Conservation (phyloP, 2,888 invertebrate species). For the Rhyacophila evoluta region DNA sequence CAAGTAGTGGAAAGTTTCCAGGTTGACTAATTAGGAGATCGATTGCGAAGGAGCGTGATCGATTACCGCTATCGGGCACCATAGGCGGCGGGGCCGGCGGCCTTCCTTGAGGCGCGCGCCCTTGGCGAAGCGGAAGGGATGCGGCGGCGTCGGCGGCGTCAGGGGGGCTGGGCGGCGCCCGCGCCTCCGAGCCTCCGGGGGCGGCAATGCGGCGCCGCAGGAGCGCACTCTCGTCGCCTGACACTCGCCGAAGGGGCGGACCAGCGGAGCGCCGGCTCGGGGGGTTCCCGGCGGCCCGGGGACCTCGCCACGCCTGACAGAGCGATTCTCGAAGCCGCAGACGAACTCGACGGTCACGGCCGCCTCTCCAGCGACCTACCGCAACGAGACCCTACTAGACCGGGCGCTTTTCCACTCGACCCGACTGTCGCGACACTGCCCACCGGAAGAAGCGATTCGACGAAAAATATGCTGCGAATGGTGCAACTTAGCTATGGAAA, state of each 20-base stretch:
- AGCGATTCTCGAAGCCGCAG: slow-evolving; percentile 23
- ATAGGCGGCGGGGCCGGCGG: slow-evolving; percentile 35
- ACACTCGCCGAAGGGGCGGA: background rate
- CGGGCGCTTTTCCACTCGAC: background rate
- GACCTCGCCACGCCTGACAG: slow-evolving; percentile 14
- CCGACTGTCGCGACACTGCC: background rate
- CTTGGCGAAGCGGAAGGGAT: slow-evolving; percentile 46
- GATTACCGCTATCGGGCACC: slow-evolving; percentile 26
- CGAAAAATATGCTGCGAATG: background rate
- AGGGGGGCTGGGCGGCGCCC: slow-evolving; percentile 38
- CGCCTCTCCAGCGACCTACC: slow-evolving; percentile 2
- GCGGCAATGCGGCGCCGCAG: slow-evolving; percentile 40
- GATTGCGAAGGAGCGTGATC: background rate
- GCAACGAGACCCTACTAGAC: background rate
- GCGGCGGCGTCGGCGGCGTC: slow-evolving; percentile 39
- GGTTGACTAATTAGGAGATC: no score
- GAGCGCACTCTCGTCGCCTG: slow-evolving; percentile 32
- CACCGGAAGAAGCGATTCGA: background rate
- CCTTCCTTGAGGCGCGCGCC: slow-evolving; percentile 53
- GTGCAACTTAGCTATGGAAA: background rate
- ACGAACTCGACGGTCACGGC: background rate
- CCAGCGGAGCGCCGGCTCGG: slow-evolving; percentile 22
- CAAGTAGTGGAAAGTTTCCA: no score
- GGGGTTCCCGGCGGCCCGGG: slow-evolving; percentile 25
- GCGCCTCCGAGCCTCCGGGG: slow-evolving; percentile 30